Evolutionary conservation across 2,888 invertebrate species (phyloP).

Genomic region (Odontocerum albicorne): DNA sequence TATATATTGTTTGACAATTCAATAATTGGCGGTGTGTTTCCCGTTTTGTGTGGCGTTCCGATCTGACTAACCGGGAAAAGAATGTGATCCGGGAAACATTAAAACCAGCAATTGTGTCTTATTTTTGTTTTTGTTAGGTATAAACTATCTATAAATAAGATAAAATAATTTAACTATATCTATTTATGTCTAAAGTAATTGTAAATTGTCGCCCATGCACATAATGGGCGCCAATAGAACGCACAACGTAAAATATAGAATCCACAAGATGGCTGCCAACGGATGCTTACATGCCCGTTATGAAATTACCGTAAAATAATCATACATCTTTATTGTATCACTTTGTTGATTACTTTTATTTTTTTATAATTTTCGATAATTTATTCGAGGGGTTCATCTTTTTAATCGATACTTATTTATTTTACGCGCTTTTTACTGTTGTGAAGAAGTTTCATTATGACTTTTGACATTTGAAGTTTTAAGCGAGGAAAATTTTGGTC

Average conservation of each 20-base stretch:
- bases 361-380: conserved; percentile 12
- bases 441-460: conserved; percentile 29
- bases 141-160: no score
- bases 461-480: conserved; percentile 33
- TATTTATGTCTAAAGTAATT: no score
- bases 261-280: conserved; percentile 60
- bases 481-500: no score
- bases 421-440: conserved; percentile 11
- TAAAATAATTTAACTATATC: no score
- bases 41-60: conserved; percentile 19
- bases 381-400: background rate
- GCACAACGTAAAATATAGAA: conserved; percentile 57
- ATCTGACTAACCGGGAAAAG: conserved; percentile 31
- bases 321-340: conserved; percentile 16
- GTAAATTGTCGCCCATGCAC: conserved; percentile 5
- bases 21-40: conserved; percentile 12
- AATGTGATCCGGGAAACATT: conserved; percentile 19
- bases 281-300: conserved; percentile 47
- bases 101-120: conserved; percentile 2
- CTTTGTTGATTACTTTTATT: conserved; percentile 5
- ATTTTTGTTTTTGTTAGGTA: background rate
- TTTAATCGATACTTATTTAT: no score
- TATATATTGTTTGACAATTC: conserved; percentile 16
- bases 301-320: conserved; percentile 30
- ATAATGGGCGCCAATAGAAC: conserved; percentile 35